Conservation (phyloP, 2,113 vertebrate species). For the Excalfactoria chinensis region DNA sequence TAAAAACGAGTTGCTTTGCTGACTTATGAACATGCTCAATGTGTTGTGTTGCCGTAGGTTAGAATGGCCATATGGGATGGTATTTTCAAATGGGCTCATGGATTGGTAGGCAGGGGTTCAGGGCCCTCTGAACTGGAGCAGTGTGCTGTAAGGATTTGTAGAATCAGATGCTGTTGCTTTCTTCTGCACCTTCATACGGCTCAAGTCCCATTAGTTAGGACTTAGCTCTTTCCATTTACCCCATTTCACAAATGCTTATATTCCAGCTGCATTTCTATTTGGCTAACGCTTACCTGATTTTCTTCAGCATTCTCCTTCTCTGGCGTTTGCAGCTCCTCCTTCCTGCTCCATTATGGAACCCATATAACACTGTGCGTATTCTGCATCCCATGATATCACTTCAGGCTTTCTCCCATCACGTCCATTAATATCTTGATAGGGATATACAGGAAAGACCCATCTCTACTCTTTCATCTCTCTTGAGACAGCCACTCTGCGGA, state of each 20-base stretch:
- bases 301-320: not conserved
- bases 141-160: not conserved
- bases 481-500: constrained; percentile 19
- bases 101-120: rapidly evolving
- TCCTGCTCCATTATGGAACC: constrained; percentile 15
- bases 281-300: not conserved
- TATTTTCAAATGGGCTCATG: not conserved
- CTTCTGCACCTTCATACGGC: not conserved
- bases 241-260: constrained; percentile 4
- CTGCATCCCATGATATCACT: constrained; percentile 50
- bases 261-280: constrained; percentile 16
- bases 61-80: not conserved
- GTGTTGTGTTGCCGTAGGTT: not conserved
- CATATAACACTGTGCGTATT: not conserved
- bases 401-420: not conserved
- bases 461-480: constrained; percentile 54
- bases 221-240: not conserved
- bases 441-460: constrained; percentile 14
- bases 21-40: not conserved
- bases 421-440: constrained; percentile 54
- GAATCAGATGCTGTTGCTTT: not conserved
- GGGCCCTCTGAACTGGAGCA: not conserved
- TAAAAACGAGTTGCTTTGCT: not conserved
- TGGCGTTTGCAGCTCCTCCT: rapidly evolving
- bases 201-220: not conserved